A percentile compares a stretch with the other conserved stretches of the same genome.
Conservation (phyloP, 1,140 invertebrate species). For the Brachionus paranguensis region DNA sequence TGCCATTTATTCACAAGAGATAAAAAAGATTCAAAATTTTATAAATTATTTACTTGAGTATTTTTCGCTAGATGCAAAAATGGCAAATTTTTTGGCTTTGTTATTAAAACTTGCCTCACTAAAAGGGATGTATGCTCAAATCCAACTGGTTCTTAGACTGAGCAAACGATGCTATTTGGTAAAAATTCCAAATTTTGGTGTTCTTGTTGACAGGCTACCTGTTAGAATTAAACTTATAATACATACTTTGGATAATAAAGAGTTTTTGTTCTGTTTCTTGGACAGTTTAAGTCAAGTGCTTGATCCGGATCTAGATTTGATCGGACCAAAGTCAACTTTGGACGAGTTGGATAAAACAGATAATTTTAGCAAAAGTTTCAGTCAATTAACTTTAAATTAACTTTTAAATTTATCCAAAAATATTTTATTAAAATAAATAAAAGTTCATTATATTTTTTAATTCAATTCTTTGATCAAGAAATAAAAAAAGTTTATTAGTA, state of each 20-base stretch:
- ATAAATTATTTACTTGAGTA: not conserved
- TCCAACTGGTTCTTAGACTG: not conserved
- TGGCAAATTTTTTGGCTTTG: not conserved
- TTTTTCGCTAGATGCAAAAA: not conserved
- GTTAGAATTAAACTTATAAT: not conserved
- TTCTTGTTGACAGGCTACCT: not conserved
- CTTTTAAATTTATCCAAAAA: not conserved
- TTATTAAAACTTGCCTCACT: not conserved
- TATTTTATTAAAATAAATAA: not conserved
- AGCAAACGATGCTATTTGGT: not conserved
- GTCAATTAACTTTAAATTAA: not conserved
- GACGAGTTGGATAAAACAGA: not conserved
- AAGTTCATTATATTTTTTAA: not conserved
- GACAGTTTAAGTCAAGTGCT: not conserved
- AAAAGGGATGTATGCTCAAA: not conserved
- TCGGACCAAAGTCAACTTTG: not conserved
- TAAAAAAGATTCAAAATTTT: not conserved
- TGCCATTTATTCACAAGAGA: not conserved
- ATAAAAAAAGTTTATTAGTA: not conserved
- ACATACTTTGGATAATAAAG: not conserved
- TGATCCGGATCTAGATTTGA: not conserved
- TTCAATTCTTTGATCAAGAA: not conserved
- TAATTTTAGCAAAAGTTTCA: not conserved
- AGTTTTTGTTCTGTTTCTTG: not conserved
- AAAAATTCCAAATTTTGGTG: not conserved